Conservation (phyloP, 2,113 vertebrate genomes). For the Salvelinus namaycush region DNA sequence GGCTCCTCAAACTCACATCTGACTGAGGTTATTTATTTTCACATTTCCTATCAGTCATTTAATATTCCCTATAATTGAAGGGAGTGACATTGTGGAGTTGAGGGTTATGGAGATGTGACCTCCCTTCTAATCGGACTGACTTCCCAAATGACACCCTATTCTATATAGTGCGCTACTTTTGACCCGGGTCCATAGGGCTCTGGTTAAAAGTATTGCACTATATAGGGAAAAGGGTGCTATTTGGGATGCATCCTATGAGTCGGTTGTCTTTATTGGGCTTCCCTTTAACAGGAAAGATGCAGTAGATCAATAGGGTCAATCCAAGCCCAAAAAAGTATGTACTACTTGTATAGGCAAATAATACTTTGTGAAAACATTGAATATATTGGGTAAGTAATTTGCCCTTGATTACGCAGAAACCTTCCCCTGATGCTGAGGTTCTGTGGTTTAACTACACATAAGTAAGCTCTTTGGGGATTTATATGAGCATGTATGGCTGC, state of each 20-base stretch:
- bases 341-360: not conserved
- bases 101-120: slow-evolving; percentile 18
- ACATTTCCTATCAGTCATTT: slow-evolving; percentile 2
- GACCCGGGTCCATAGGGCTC: no score
- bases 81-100: slow-evolving; percentile 16
- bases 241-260: no score
- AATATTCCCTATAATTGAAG: slow-evolving; percentile 16
- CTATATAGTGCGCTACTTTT: no score
- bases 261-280: no score
- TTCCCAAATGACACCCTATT: slow-evolving; percentile 24
- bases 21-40: slow-evolving; percentile 37
- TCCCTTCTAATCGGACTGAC: not conserved
- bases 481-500: not conserved
- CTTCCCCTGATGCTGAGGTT: not conserved
- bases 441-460: slow-evolving; percentile 7
- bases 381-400: not conserved
- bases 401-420: not conserved
- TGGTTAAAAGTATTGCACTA: no score
- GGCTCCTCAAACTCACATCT: slow-evolving; percentile 27
- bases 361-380: not conserved
- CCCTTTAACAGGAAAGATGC: no score
- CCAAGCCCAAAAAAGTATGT: no score
- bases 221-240: no score
- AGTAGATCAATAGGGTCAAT: no score
- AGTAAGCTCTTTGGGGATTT: not conserved